A percentile compares a stretch with the other conserved stretches of the same genome.
Conservation (phyloP, 2,888 invertebrate genomes). For the Torymus texanus region DNA sequence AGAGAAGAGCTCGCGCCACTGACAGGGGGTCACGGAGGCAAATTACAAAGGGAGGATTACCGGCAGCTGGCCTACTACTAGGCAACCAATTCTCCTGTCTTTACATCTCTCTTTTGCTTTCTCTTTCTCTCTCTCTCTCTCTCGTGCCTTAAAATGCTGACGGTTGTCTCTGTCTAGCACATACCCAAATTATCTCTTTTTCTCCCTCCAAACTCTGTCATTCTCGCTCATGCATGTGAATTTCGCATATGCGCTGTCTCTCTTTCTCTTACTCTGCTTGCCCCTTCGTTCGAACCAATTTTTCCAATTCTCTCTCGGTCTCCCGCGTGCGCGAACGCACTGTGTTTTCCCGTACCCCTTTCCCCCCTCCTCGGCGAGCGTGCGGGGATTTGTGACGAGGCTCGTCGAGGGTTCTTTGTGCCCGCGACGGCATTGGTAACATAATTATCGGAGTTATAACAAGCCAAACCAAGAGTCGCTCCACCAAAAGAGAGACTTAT, state of each 20-base stretch:
- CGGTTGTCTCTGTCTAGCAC: slow-evolving; percentile 19
- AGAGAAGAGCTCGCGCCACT: slow-evolving; percentile 66
- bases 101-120: background rate
- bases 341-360: too few relatives aligned
- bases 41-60: slow-evolving; percentile 76
- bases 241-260: too few relatives aligned
- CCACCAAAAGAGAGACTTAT: slow-evolving; percentile 22
- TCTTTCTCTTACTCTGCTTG: too few relatives aligned
- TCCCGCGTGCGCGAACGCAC: background rate
- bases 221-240: background rate
- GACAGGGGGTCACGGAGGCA: slow-evolving; percentile 72
- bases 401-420: slow-evolving; percentile 72
- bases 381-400: slow-evolving; percentile 37
- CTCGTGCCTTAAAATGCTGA: background rate
- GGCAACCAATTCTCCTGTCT: slow-evolving; percentile 66
- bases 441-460: slow-evolving; percentile 75
- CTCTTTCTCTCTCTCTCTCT: slow-evolving; percentile 9
- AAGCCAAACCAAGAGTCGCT: slow-evolving; percentile 71
- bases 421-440: slow-evolving; percentile 74
- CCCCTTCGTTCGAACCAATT: too few relatives aligned
- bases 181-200: slow-evolving; percentile 1
- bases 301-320: background rate
- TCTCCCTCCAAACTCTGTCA: slow-evolving; percentile 14
- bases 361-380: too few relatives aligned
- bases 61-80: slow-evolving; percentile 74